A percentile compares a stretch with the other conserved stretches of the same genome.
phyloP scores from a whole-genome alignment of 2,888 invertebrate species.

The Nesidiocoris tenuis region DNA sequence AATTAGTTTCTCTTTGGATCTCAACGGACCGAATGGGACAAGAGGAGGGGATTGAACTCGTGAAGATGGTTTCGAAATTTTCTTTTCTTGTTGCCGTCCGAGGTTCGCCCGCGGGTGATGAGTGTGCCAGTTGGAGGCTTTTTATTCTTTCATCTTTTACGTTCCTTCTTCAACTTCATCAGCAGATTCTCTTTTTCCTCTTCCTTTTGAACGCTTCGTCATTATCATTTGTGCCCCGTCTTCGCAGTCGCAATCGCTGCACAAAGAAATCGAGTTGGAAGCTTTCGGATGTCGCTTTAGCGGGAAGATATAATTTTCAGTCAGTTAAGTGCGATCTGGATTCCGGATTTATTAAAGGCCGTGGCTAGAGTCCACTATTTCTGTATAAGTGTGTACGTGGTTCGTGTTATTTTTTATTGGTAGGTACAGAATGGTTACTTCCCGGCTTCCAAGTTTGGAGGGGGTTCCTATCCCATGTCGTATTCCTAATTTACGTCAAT shows the following conservation, averaged over 20 bases:
- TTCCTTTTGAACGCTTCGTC: not conserved
- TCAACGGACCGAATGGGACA: not conserved
- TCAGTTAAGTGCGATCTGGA: too few species aligned
- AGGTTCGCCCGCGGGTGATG: slow-evolving; percentile 27
- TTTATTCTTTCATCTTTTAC: slow-evolving; percentile 22
- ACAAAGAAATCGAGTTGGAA: not conserved
- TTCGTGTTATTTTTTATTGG: too few species aligned
- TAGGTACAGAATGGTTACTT: too few species aligned
- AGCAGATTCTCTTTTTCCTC: not conserved
- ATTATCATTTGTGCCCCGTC: not conserved
- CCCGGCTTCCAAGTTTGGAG: too few species aligned
- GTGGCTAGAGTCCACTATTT: too few species aligned
- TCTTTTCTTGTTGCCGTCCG: slow-evolving; percentile 29
- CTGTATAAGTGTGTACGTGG: too few species aligned
- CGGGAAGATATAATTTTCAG: too few species aligned
- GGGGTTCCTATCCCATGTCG: too few species aligned
- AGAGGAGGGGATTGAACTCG: slow-evolving; percentile 6
- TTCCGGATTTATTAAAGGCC: too few species aligned
- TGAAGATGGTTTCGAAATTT: slow-evolving; percentile 20
- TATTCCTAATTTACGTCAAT: too few species aligned
- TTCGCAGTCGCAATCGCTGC: not conserved
- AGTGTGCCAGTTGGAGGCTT: slow-evolving; percentile 29
- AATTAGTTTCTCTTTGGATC: slow-evolving; percentile 10
- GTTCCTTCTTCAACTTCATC: slow-evolving; percentile 3
- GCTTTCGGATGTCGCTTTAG: not conserved